phyloP scores from a whole-genome alignment of 2,888 invertebrate genomes.

The Busseola fusca region DNA sequence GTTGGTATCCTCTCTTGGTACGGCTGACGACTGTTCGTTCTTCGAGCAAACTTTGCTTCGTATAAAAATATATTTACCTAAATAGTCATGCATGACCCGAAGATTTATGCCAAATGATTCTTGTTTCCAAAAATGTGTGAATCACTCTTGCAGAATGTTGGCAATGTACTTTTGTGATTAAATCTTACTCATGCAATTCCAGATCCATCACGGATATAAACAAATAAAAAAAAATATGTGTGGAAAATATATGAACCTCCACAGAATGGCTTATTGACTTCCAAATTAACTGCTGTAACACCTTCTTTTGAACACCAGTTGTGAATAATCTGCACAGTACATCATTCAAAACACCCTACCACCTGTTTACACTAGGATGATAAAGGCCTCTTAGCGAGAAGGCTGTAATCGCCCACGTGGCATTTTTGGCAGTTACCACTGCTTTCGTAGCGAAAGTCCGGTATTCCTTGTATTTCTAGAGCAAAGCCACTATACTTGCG shows the following conservation, averaged over 20 bases:
- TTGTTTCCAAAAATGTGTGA: constrained; percentile 32
- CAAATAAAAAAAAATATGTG: not conserved
- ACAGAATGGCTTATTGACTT: not conserved
- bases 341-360: not conserved
- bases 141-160: constrained; percentile 33
- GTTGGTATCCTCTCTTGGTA: not conserved
- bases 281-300: not conserved
- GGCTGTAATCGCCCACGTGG: not conserved
- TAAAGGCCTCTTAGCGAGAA: not conserved
- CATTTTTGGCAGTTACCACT: not conserved
- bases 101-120: constrained; percentile 18
- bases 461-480: not conserved
- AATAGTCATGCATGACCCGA: constrained; percentile 35
- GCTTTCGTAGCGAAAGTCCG: not conserved
- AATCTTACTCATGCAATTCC: constrained; percentile 14
- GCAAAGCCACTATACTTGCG: not conserved
- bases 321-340: not conserved
- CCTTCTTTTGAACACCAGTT: not conserved
- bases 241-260: not conserved
- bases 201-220: no score
- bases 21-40: not conserved
- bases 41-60: not conserved
- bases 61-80: constrained; percentile 22
- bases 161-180: constrained; percentile 11
- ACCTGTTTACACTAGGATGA: not conserved